Evolutionary conservation across 2,797 vertebrate species (phyloP).

Genomic region (Cossypha caffra): DNA sequence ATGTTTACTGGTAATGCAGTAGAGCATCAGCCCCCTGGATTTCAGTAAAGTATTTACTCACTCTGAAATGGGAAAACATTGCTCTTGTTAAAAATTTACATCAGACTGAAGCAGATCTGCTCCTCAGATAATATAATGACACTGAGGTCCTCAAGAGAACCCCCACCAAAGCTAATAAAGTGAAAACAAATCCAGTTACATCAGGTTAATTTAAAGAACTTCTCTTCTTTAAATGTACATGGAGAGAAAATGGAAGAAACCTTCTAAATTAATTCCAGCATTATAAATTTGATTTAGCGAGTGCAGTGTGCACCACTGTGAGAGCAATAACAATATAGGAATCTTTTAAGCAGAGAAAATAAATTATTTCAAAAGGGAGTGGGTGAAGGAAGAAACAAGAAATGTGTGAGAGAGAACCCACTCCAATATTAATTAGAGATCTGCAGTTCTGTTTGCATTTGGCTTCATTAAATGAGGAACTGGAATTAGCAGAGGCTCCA

Average conservation of each 20-base stretch:
- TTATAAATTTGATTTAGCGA: conserved; percentile 54
- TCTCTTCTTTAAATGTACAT: conserved; percentile 25
- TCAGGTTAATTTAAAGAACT: conserved; percentile 61
- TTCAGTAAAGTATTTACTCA: conserved; percentile 19
- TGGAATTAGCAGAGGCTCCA: neutral
- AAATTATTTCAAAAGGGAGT: conserved; percentile 45
- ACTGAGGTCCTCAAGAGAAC: conserved; percentile 26
- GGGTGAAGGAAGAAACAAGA: neutral
- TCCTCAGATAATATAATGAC: conserved; percentile 51
- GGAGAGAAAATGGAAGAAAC: conserved; percentile 24
- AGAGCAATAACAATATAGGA: conserved; percentile 20
- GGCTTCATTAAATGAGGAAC: neutral
- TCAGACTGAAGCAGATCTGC: conserved; percentile 30
- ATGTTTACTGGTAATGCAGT: neutral
- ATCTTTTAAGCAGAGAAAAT: conserved; percentile 22
- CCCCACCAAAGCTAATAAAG: conserved; percentile 54
- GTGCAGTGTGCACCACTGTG: conserved; percentile 2
- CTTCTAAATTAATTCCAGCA: conserved; percentile 46
- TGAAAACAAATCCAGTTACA: conserved; percentile 63
- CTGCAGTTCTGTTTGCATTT: neutral
- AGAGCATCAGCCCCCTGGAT: neutral
- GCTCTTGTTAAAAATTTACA: conserved; percentile 48
- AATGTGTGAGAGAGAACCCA: neutral
- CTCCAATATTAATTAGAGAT: conserved; percentile 31
- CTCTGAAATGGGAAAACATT: conserved; percentile 29